Evolutionary conservation across 2,797 vertebrate genomes (phyloP).

Genomic region (Bradypodion pumilum): DNA sequence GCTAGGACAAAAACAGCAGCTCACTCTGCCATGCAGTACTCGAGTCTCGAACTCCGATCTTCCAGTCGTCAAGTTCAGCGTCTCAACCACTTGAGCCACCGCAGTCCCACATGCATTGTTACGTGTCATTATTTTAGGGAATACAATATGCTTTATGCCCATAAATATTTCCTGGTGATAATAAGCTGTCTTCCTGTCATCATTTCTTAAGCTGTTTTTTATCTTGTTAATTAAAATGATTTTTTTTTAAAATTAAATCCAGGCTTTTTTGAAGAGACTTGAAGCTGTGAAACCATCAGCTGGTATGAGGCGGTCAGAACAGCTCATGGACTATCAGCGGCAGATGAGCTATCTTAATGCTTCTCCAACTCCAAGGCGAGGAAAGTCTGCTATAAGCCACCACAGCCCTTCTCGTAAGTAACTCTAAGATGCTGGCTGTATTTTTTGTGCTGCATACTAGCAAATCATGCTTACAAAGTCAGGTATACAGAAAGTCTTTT

Average conservation of each 20-base stretch:
- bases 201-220: neutral
- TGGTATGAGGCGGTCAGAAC: slow-evolving; percentile 86
- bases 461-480: neutral
- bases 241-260: slow-evolving; percentile 27
- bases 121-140: neutral
- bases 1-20: too few species aligned
- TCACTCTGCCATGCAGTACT: too few species aligned
- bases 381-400: slow-evolving; percentile 69
- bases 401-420: slow-evolving; percentile 74
- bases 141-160: neutral
- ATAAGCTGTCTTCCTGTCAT: neutral
- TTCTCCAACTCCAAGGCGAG: slow-evolving; percentile 60
- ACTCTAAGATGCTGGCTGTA: neutral
- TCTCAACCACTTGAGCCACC: too few species aligned
- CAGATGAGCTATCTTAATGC: slow-evolving; percentile 78
- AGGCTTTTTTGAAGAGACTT: slow-evolving; percentile 91
- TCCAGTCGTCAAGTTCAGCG: too few species aligned
- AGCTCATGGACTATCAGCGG: slow-evolving; percentile 88
- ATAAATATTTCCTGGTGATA: neutral
- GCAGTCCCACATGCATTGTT: neutral
- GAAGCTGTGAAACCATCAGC: slow-evolving; percentile 89
- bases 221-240: neutral
- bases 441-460: slow-evolving; percentile 5
- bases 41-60: too few species aligned
- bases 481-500: neutral